Evolutionary conservation across 2,888 invertebrate species (phyloP), one percentile per base, ranked within the genome.

Genomic region (Dynastes grantii): DNA sequence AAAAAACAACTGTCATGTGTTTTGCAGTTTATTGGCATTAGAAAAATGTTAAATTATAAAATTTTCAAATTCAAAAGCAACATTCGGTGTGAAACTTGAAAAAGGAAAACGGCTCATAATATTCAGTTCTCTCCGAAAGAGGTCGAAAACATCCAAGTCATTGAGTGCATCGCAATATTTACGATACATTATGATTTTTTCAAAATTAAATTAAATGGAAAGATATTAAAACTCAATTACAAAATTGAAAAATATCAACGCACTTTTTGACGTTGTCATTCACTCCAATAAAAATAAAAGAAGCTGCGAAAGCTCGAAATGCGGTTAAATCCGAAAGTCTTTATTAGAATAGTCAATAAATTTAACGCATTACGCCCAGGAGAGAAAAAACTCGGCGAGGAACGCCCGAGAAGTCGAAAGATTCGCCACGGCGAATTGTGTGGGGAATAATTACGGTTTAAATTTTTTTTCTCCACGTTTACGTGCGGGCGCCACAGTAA

Each of bases 331-430:
- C 37, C 40, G 40, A 65, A 65, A 32, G 40, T 40, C 40, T 73
- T 73, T 73, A 73, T 73, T 55, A 73, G n/a, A 55, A 53, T 37
- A 73, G 73, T 73, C 73, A 58, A 73, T 73, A 73, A 73, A 73
- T 53, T 53, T 73, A 73, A 73, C 16, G 40, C 58, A 73, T 73
- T 73, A 73, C 55, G 58, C 55, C 73, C 73, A 13, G n/a, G 53
- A 73, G 73, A 61, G 32, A 37, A 32, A 58, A 32, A 51, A 13
- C 53, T 37, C 55, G 58, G n/a, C 32, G n/a, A 13, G 55, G 55
- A 73, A 37, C n/a, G 58, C 40, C 55, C 16, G 53, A 27, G 53
- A 73, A 73, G 53, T 73, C 73, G 55, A 61, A 65, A 45, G 73
- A 55, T 29, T 73, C 37, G 16, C 16, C 55, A 13, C 37, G 55